A percentile compares a stretch with the other conserved stretches of the same genome.
phyloP scores from a whole-genome alignment of 2,113 vertebrate species.

The Bubo blakistoni region DNA sequence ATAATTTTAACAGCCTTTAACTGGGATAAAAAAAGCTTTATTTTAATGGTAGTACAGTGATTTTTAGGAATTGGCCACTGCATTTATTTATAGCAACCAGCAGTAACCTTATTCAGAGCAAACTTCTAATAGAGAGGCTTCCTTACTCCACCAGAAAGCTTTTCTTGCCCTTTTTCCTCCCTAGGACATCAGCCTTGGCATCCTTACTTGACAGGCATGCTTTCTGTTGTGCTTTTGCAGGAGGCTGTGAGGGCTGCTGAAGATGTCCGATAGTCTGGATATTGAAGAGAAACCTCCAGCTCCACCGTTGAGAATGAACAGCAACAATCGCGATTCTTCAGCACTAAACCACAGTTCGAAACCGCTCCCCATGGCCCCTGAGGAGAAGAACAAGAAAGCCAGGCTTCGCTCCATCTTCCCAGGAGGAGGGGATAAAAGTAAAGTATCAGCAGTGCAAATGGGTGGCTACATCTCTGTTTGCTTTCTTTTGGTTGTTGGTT shows the following conservation, averaged over 20 bases:
- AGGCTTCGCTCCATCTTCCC: conserved; percentile 98
- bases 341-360: conserved; percentile 92
- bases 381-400: conserved; percentile 99
- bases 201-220: not conserved
- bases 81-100: not conserved
- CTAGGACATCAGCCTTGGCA: not conserved
- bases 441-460: conserved; percentile 73
- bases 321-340: conserved; percentile 94
- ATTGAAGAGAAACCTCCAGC: conserved; percentile 98
- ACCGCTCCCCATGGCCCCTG: conserved; percentile 97
- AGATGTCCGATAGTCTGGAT: conserved; percentile 97
- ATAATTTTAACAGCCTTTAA: not conserved
- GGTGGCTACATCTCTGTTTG: not conserved
- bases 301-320: conserved; percentile 98
- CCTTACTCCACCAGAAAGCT: not conserved
- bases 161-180: not conserved
- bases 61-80: not conserved
- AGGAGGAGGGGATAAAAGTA: conserved; percentile 97
- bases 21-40: not conserved
- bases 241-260: conserved; percentile 88
- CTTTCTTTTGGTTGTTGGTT: not conserved
- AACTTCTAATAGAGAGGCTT: not conserved
- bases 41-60: not conserved
- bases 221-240: conserved; percentile 64
- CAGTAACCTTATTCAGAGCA: not conserved